A percentile compares a stretch with the other conserved stretches of the same genome.
Evolutionary conservation across 2,888 invertebrate genomes (phyloP).

Genomic region (Trichopoda pennipes): DNA sequence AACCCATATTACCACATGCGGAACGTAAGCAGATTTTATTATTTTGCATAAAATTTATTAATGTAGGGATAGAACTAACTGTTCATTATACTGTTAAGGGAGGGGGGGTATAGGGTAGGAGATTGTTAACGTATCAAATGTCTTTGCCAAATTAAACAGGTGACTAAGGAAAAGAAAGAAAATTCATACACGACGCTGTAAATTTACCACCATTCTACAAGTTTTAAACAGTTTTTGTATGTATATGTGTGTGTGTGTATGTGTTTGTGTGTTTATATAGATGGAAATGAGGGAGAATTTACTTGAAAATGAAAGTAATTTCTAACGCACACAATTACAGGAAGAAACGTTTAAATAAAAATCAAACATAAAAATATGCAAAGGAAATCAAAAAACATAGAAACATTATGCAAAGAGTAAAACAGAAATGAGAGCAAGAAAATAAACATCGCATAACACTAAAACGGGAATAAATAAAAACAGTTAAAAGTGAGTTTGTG

Average conservation of each 20-base stretch:
- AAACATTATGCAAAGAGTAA: constrained; percentile 48
- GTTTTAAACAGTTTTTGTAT: not conserved
- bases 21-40: constrained; percentile 13
- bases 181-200: not conserved
- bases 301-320: constrained; percentile 44
- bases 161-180: constrained; percentile 11
- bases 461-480: constrained; percentile 14
- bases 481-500: constrained; percentile 30
- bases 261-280: not conserved
- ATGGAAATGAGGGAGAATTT: not conserved
- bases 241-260: no score
- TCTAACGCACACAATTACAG: not conserved
- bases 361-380: constrained; percentile 8
- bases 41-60: not conserved
- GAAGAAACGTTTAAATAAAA: constrained; percentile 1
- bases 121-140: constrained; percentile 11
- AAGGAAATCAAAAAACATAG: constrained; percentile 54
- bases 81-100: not conserved
- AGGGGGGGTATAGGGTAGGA: not conserved
- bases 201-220: not conserved
- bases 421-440: constrained; percentile 6
- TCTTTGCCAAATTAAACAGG: constrained; percentile 46
- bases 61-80: no score
- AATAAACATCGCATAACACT: constrained; percentile 49
- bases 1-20: not conserved